Evolutionary conservation across 1,140 invertebrate species (phyloP), one percentile per base, ranked within the genome.

Genomic region (Lordiphosa clarofinis): DNA sequence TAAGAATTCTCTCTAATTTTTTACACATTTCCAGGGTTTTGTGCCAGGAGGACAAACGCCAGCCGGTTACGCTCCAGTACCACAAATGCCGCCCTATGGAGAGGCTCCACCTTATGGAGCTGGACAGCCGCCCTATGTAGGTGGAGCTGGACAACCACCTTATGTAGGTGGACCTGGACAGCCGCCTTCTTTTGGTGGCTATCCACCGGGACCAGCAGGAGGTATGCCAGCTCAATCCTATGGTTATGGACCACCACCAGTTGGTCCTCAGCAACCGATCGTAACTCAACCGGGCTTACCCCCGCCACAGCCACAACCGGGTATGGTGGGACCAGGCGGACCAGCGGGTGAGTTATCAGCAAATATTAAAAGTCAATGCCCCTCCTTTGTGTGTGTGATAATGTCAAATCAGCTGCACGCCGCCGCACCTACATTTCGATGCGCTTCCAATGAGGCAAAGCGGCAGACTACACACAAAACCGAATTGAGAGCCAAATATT

Each of bases 71-170:
- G 81, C 61, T 4, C 81, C 86, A 52, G 82, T 87, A 24, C 87
- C 87, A 15, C 86, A 88, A 62, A 71, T 67, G 73, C 74, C 61
- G 31, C 73, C 86, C 4, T 84, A 76, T 36, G 76, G 70, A 56
- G 79, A 87, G 11, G 58, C 54, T 0, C 67, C 58, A 21, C 73
- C 74, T 5, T 74, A 65, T 36, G 66, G 70, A n/a, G 71, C 56
- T 3, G 62, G 62, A 15, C 69, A 73, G 21, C 70, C 70, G 12
- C 68, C 61, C 0, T 84, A 79, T 21, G 28, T 60, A 3, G 76
- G 65, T 4, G 81, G 73, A 0, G 58, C 64, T 13, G 62, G 62
- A 15, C 69, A 73, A 15, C 70, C 70, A n/a, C 68, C 61, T 0
- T 84, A 79, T 21, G 35, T 60, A 4, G 70, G 69, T 7, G 70